These are phyloP conservation scores for Sebastes nivosus DNA, from an alignment of 2,797 vertebrate genomes.

Conservation along the genomic window DNA sequence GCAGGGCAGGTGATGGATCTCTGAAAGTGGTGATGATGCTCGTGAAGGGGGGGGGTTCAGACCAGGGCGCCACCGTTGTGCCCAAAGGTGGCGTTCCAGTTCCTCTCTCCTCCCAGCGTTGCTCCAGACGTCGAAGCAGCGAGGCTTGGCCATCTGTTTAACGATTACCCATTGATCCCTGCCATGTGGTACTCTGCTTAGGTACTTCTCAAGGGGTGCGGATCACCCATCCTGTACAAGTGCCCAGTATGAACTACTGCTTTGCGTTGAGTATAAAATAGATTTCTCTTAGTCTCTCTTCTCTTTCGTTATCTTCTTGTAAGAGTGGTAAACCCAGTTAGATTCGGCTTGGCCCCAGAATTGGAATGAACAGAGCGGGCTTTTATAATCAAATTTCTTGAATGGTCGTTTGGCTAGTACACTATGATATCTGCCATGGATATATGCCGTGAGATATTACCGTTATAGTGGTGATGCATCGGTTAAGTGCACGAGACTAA, in stretches of 20 bases:
- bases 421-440: slow-evolving; percentile 36
- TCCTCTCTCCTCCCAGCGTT: slow-evolving; percentile 19
- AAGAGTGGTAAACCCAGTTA: slow-evolving; percentile 59
- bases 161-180: slow-evolving; percentile 14
- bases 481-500: slow-evolving; percentile 40
- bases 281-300: slow-evolving; percentile 32
- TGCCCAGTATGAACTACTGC: slow-evolving; percentile 53
- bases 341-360: slow-evolving; percentile 65
- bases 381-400: slow-evolving; percentile 35
- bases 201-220: slow-evolving; percentile 20
- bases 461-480: slow-evolving; percentile 26
- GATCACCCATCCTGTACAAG: slow-evolving; percentile 27
- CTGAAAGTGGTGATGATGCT: slow-evolving; percentile 15
- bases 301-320: slow-evolving; percentile 24
- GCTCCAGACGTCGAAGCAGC: slow-evolving; percentile 12
- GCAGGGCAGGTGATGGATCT: slow-evolving; percentile 11
- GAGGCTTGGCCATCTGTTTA: slow-evolving; percentile 23
- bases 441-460: slow-evolving; percentile 1
- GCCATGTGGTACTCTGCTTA: slow-evolving; percentile 8
- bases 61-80: neutral
- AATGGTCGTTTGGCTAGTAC: slow-evolving; percentile 31
- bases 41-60: slow-evolving; percentile 30
- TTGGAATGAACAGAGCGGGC: slow-evolving; percentile 63
- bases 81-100: slow-evolving; percentile 11
- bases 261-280: slow-evolving; percentile 48